Base-by-base conservation (phyloP, 2,888 invertebrate species). In the Drosophila buzzatii region DNA sequence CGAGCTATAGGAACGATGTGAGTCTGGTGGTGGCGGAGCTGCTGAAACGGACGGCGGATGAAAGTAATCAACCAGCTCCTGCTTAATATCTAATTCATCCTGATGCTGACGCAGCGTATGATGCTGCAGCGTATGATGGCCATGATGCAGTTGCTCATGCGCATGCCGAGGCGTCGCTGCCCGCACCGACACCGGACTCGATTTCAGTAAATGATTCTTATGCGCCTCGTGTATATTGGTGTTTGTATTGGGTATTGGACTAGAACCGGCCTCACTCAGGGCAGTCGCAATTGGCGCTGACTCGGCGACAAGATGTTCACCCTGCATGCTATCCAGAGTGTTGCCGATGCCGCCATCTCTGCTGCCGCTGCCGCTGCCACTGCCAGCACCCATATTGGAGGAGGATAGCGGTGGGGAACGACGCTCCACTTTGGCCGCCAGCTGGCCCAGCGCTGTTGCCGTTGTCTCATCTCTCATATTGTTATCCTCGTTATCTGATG, bases 1-100 rank as follows among this genome's bases (percentile, higher is more conserved):
- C 18, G 92, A 91, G 53, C 92, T 92, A 62, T 91, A 92, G 74
- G 92, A 92, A 74, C 92, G 92, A 82, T 91, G 91, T 37, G 92
- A 92, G 51, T 91, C 92, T 5, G 92, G 89, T 2, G 92, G 91
- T 9, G 89, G 79, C 3, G 91, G 92, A 18, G 91, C 85, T 35
- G 89, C 89, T 7, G 31, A 44, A 1, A 41, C 56, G n/a, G 80
- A 67, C 20, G 89, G 90, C 18, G 85, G 84, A 67, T 92, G 92
- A 62, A 92, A 90, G 37, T 90, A 92, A 44, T 92, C 92, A 5
- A 92, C 89, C 23, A 92, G 77, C 82, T 92, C 92, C 68, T 91
- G 92, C 60, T 92, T 92, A 49, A 92, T 92, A 45, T 91, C 91
- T 59, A 92, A 66, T 12, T 92, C 92, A 16, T 91, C 89, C n/a